Evolutionary conservation across 1,140 invertebrate species (phyloP).

Genomic region (Nixonia krombeini): DNA sequence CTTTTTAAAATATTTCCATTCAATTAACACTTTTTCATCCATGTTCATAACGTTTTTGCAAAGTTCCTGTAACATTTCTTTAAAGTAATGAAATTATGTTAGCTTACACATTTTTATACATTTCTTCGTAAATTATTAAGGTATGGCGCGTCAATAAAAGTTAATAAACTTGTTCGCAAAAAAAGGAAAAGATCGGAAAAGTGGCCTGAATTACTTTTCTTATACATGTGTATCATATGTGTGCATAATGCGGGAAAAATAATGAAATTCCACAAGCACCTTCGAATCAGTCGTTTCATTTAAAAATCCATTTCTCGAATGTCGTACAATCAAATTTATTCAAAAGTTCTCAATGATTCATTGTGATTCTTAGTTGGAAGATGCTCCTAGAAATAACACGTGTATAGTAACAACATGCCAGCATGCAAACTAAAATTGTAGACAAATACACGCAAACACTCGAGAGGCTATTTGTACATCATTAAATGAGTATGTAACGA

Average conservation of each 20-base stretch:
- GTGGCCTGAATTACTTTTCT: background rate
- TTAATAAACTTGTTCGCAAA: background rate
- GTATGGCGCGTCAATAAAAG: background rate
- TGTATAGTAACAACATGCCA: slow-evolving; percentile 27
- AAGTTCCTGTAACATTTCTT: too few species aligned
- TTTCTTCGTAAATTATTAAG: slow-evolving; percentile 24
- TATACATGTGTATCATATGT: too few species aligned
- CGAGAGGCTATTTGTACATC: slow-evolving; percentile 42
- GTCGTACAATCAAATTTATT: background rate
- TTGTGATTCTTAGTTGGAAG: background rate
- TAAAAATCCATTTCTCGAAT: background rate
- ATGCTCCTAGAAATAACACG: slow-evolving; percentile 11
- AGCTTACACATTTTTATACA: too few species aligned
- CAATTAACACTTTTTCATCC: too few species aligned
- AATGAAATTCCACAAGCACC: background rate
- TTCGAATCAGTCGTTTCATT: background rate
- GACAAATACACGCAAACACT: slow-evolving; percentile 36
- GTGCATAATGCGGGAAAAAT: background rate
- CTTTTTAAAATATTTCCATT: slow-evolving; percentile 37
- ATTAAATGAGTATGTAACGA: slow-evolving; percentile 29
- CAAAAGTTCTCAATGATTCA: background rate
- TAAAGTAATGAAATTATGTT: too few species aligned
- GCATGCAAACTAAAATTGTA: slow-evolving; percentile 48
- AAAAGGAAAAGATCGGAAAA: slow-evolving; percentile 1
- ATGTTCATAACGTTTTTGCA: too few species aligned